phyloP scores from a whole-genome alignment of 2,888 invertebrate genomes.

The Selenia dentaria region DNA sequence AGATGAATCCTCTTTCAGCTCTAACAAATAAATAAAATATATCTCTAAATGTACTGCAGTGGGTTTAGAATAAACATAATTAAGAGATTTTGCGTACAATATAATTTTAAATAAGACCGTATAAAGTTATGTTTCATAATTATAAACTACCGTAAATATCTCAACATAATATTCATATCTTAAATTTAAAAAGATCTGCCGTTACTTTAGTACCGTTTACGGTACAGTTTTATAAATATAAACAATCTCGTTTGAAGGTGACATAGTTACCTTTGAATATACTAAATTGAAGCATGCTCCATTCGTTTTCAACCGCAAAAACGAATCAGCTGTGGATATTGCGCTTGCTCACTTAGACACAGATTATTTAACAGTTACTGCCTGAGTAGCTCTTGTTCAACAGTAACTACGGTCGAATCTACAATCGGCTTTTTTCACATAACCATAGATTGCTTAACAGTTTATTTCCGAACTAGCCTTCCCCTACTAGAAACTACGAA shows the following conservation, averaged over 20 bases:
- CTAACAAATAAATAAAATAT: no score
- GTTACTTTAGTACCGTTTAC: no score
- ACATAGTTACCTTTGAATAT: not conserved
- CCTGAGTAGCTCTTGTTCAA: not conserved
- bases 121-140: no score
- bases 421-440: not conserved
- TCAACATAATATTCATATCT: no score
- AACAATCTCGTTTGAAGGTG: not conserved
- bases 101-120: no score
- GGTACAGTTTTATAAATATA: no score
- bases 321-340: slow-evolving; percentile 38
- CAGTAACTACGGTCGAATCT: slow-evolving; percentile 1
- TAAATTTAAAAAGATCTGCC: no score
- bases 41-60: no score
- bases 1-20: no score
- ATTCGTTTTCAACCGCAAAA: not conserved
- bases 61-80: no score
- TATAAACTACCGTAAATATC: no score
- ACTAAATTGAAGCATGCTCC: not conserved
- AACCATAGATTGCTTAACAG: slow-evolving; percentile 2
- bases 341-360: slow-evolving; percentile 2
- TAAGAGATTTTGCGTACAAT: no score
- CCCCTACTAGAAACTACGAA: slow-evolving; percentile 1
- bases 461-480: slow-evolving; percentile 2
- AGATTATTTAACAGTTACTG: not conserved